Evolutionary conservation across 2,797 vertebrate species (phyloP), one percentile per base, ranked within the genome.

Genomic region (Phalloptychus januarius): DNA sequence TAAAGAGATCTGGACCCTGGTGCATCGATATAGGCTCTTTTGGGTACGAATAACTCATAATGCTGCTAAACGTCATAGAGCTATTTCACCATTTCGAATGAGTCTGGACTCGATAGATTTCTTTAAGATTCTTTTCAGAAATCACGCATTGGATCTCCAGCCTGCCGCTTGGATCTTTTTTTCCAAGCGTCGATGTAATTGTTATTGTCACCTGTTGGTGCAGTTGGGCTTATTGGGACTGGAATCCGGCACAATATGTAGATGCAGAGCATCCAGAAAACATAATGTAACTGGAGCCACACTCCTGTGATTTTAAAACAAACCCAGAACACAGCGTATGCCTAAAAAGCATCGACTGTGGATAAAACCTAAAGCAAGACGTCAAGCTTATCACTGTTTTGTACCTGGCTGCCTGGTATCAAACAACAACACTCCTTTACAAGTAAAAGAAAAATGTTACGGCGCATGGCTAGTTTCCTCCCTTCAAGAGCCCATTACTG

Each of bases 401-500:
- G 28, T 67, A 52, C 56, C 40, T 33, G 44, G 69, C 63, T 74
- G 61, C 40, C 44, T 36, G 44, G 44, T 75, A 54, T 81, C 10
- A 48, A 36, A 23, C 23, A 84, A 54, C 76, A 74, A 81, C 85
- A 81, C 75, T 79, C 23, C 48, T 76, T 83, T 81, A 78, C 74
- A 78, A 71, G 71, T 79, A 40, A 72, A 79, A 80, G 80, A 82
- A 73, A 83, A 84, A 87, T 72, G 61, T 42, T 52, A 79, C 61
- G 58, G 45, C 73, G 45, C 78, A 77, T 18, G 18, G 16, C 56
- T 42, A 75, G 77, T 81, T 87, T 78, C 76, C 71, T 87, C 61
- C 75, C 38, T 84, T 91, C 81, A 79, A 86, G 91, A 89, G 65
- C 78, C 80, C 52, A 83, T 90, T 88, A 84, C 79, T 79, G 83